Conservation (phyloP, 2,113 vertebrate species). For the Labeo rohita region DNA sequence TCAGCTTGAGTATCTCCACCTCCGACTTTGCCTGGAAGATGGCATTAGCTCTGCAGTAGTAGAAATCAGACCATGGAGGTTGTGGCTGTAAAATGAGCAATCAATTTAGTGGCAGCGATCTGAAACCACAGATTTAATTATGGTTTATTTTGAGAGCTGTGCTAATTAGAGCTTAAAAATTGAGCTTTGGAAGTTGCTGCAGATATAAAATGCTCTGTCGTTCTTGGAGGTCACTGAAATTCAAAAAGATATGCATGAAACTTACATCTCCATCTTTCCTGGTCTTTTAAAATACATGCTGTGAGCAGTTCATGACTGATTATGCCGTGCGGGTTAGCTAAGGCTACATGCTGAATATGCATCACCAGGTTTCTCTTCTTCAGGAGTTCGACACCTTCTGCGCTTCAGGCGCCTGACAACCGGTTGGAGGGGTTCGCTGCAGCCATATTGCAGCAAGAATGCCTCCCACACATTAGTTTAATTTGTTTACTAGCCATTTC, state of each 20-base stretch:
- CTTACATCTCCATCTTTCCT: not conserved
- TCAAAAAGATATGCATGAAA: conserved; percentile 17
- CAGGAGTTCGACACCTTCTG: conserved; percentile 27
- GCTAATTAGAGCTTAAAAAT: not conserved
- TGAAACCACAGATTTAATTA: not conserved
- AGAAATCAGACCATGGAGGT: not conserved
- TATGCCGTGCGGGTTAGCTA: not conserved
- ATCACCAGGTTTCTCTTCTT: conserved; percentile 17
- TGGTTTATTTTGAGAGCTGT: conserved; percentile 16
- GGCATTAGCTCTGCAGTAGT: not conserved
- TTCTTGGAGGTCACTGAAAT: not conserved
- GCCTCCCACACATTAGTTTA: conserved; percentile 55
- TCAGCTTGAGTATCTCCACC: not conserved
- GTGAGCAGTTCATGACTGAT: conserved; percentile 29
- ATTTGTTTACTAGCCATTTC: conserved; percentile 56
- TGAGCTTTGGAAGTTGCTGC: not conserved
- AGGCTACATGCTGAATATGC: conserved; percentile 8
- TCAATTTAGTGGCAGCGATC: conserved; percentile 8
- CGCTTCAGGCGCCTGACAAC: conserved; percentile 17
- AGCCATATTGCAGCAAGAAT: conserved; percentile 29
- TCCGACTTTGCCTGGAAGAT: not conserved
- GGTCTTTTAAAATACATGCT: conserved; percentile 20
- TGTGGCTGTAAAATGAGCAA: conserved; percentile 13
- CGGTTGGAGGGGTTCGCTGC: conserved; percentile 8
- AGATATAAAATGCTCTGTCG: not conserved